A percentile compares a stretch with the other conserved stretches of the same genome.
Conservation (phyloP, 2,113 vertebrate genomes). For the Corythoichthys haematopterus region DNA sequence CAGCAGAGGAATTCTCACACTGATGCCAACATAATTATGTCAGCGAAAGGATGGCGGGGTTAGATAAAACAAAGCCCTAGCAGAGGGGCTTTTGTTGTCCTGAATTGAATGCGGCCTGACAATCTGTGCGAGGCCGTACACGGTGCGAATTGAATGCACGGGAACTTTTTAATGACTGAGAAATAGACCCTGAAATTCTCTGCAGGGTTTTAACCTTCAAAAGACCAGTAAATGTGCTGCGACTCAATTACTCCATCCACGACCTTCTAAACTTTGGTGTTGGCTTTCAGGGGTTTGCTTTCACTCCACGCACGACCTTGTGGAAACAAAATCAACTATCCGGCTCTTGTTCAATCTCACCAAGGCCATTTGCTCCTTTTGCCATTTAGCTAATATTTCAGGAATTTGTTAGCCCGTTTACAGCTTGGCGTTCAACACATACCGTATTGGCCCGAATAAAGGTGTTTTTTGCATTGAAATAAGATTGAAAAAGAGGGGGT, state of each 20-base stretch:
- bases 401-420: constrained; percentile 1
- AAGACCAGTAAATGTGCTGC: constrained; percentile 18
- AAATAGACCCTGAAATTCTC: neutral
- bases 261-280: constrained; percentile 33
- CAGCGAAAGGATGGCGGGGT: constrained; percentile 44
- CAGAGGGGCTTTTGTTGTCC: constrained; percentile 52
- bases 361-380: constrained; percentile 24
- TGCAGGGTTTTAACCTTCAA: neutral
- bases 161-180: constrained; percentile 19
- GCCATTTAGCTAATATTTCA: neutral
- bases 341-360: constrained; percentile 25
- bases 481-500: no score
- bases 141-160: constrained; percentile 28
- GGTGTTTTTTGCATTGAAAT: no score
- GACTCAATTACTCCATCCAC: constrained; percentile 21
- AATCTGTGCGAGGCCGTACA: constrained; percentile 37
- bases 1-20: constrained; percentile 50
- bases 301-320: constrained; percentile 44
- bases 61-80: constrained; percentile 45
- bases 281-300: constrained; percentile 46
- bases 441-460: no score
- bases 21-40: constrained; percentile 45
- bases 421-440: neutral
- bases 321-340: constrained; percentile 46
- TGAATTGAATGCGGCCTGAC: constrained; percentile 56